A percentile compares a stretch with the other conserved stretches of the same genome.
Evolutionary conservation across 2,888 invertebrate species (phyloP).

Genomic region (Standfussiana lucernea): DNA sequence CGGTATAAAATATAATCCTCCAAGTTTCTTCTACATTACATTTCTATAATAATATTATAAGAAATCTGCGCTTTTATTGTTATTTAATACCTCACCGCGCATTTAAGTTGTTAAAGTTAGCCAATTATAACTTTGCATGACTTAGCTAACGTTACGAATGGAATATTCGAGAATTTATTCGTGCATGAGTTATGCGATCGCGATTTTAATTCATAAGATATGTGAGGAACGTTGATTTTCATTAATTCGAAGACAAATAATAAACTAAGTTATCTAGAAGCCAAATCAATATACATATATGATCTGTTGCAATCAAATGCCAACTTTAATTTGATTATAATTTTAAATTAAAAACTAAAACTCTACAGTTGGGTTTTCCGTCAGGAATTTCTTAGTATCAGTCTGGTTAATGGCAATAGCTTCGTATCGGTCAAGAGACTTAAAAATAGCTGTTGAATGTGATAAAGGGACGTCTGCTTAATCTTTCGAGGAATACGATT

Average conservation of each 20-base stretch:
- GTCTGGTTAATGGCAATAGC: background rate
- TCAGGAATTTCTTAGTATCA: background rate
- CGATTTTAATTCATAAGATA: constrained; percentile 22
- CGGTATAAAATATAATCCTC: constrained; percentile 21
- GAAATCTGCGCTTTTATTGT: constrained; percentile 62
- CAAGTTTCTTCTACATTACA: constrained; percentile 48
- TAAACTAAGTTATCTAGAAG: background rate
- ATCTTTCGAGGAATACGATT: no score
- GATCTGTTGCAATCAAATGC: background rate
- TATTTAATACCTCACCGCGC: constrained; percentile 58
- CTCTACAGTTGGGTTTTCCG: background rate
- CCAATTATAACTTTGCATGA: constrained; percentile 73
- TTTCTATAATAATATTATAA: constrained; percentile 51
- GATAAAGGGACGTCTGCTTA: no score
- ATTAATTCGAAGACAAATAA: background rate
- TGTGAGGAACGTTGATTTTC: constrained; percentile 4
- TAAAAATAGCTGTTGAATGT: no score
- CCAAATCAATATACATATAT: background rate
- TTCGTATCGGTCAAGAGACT: no score
- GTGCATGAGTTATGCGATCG: constrained; percentile 24
- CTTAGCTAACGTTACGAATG: constrained; percentile 63
- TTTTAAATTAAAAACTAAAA: no score
- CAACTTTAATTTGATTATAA: background rate
- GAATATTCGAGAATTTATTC: constrained; percentile 58
- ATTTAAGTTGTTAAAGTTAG: constrained; percentile 64